phyloP scores from a whole-genome alignment of 2,797 vertebrate species.

The Hephaestus fuliginosus region DNA sequence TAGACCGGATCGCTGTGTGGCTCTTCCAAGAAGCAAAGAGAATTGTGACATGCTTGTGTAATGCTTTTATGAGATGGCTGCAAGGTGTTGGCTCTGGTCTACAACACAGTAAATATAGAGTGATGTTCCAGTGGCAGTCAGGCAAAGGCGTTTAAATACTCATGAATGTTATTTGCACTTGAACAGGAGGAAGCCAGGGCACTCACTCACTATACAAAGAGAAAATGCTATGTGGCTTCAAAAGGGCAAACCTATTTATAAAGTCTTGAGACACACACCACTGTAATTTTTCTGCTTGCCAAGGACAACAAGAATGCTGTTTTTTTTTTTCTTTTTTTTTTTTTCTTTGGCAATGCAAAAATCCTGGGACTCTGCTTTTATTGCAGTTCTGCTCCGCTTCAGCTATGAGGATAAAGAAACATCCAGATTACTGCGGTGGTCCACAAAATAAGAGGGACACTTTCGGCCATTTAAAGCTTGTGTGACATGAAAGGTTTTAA shows the following conservation, averaged over 20 bases:
- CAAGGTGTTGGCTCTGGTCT: not conserved
- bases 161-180: not conserved
- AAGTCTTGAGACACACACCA: constrained; percentile 31
- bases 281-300: constrained; percentile 39
- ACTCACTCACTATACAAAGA: constrained; percentile 15
- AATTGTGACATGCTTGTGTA: not conserved
- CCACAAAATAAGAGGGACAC: not conserved
- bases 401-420: constrained; percentile 4
- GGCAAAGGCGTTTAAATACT: constrained; percentile 5
- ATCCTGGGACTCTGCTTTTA: not conserved
- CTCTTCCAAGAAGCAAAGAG: not conserved
- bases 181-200: constrained; percentile 2
- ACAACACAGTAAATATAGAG: not conserved
- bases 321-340: constrained; percentile 8
- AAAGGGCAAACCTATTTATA: constrained; percentile 49
- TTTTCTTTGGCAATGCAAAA: constrained; percentile 13
- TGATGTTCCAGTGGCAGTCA: not conserved
- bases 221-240: constrained; percentile 14
- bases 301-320: constrained; percentile 43
- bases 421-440: not conserved
- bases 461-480: constrained; percentile 36
- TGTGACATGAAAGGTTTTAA: constrained; percentile 63
- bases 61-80: not conserved
- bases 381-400: not conserved
- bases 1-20: not conserved